Conservation (phyloP, 2,797 vertebrate species). For the Melanotaenia boesemani region DNA sequence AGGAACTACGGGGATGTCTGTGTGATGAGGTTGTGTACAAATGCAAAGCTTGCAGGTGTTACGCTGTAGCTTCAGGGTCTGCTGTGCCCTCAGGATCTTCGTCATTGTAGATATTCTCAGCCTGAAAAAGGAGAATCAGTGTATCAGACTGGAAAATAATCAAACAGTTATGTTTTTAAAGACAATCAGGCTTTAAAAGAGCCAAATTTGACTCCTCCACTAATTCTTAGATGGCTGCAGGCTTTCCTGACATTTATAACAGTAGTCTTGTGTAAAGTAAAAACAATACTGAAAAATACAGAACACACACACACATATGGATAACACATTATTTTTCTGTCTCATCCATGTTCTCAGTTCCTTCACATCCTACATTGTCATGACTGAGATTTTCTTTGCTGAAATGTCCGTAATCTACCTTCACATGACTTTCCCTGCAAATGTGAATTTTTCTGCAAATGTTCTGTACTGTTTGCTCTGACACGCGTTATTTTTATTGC, state of each 20-base stretch:
- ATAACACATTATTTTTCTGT: neutral
- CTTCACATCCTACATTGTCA: neutral
- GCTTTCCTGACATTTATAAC: neutral
- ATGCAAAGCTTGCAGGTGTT: conserved; percentile 30
- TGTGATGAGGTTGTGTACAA: conserved; percentile 37
- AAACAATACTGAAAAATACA: neutral
- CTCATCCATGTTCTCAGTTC: neutral
- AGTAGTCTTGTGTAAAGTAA: neutral
- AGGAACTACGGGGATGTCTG: conserved; percentile 12
- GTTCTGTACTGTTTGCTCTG: too few relatives aligned
- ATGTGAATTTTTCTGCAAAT: too few relatives aligned
- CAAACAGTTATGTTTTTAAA: neutral
- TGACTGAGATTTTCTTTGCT: neutral
- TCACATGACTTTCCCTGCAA: neutral
- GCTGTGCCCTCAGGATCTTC: conserved; percentile 93
- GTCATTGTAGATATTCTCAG: conserved; percentile 96
- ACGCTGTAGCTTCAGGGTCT: conserved; percentile 91
- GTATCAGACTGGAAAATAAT: neutral
- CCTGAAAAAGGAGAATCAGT: conserved; percentile 71
- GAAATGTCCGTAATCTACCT: neutral
- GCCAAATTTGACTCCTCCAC: neutral
- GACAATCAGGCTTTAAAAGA: neutral
- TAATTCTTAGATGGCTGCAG: neutral
- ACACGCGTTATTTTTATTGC: too few relatives aligned
- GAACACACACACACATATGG: neutral